phyloP scores from a whole-genome alignment of 2,888 invertebrate genomes.

The Stenolophus ochropezus region DNA sequence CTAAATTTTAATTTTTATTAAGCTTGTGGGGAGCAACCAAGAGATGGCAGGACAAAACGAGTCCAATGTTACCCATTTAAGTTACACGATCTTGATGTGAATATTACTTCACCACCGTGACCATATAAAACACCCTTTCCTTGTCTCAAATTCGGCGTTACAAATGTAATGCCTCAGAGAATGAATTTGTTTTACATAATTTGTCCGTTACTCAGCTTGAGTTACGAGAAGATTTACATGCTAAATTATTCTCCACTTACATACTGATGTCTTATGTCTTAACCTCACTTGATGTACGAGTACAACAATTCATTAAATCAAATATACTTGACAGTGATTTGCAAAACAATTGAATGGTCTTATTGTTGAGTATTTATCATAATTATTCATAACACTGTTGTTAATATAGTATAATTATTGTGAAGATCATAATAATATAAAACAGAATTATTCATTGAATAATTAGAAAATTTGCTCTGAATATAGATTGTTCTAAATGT shows the following conservation, averaged over 20 bases:
- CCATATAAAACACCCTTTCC: background rate
- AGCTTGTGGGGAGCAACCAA: too few species aligned
- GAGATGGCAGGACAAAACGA: too few species aligned
- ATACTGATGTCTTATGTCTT: background rate
- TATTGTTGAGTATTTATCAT: background rate
- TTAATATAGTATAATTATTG: too few species aligned
- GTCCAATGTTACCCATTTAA: too few species aligned
- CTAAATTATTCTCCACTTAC: background rate
- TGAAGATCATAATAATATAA: background rate
- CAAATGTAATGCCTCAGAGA: background rate
- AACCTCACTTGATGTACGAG: background rate
- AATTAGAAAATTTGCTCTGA: too few species aligned
- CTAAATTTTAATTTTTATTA: too few species aligned
- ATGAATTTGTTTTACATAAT: slow-evolving; percentile 20
- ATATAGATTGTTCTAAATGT: too few species aligned
- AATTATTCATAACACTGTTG: too few species aligned
- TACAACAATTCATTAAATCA: background rate
- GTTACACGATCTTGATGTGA: too few species aligned
- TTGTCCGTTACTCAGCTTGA: background rate
- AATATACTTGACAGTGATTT: background rate
- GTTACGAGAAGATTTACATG: background rate
- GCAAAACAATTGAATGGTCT: background rate
- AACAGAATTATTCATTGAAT: too few species aligned
- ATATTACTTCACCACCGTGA: background rate
- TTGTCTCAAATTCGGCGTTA: slow-evolving; percentile 8